Conservation (phyloP, 2,888 invertebrate species). For the Phoenoteleia sp. region DNA sequence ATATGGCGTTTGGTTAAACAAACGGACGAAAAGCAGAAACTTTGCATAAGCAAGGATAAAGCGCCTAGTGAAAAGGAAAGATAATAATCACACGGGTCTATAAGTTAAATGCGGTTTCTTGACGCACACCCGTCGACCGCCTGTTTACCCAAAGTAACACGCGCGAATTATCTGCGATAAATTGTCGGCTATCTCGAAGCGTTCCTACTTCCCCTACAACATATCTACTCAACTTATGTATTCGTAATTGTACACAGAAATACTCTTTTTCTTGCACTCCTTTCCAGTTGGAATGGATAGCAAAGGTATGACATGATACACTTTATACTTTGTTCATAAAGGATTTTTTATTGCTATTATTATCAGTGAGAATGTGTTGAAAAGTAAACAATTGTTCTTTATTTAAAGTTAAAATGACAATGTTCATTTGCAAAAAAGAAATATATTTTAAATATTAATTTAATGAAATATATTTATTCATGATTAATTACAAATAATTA, state of each 20-base stretch:
- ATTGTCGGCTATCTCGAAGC: constrained; percentile 36
- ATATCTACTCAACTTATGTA: neutral
- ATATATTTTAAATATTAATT: no score
- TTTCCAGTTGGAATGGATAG: constrained; percentile 73
- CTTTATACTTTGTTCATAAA: no score
- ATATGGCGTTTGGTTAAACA: constrained; percentile 29
- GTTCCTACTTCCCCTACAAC: neutral
- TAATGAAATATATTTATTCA: no score
- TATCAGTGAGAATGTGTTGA: no score
- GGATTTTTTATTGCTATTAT: no score
- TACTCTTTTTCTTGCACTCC: constrained; percentile 56
- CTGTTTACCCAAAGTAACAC: constrained; percentile 62
- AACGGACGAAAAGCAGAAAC: constrained; percentile 63
- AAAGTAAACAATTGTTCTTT: no score
- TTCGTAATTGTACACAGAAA: constrained; percentile 26
- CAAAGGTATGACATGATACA: constrained; percentile 73
- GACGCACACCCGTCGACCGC: constrained; percentile 24
- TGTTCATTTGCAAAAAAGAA: no score
- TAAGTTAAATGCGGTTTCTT: constrained; percentile 53
- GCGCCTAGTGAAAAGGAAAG: constrained; percentile 53
- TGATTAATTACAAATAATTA: no score
- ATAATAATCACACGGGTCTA: constrained; percentile 63
- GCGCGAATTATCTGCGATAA: constrained; percentile 54
- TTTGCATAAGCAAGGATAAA: constrained; percentile 56
- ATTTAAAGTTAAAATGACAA: no score